A percentile compares a stretch with the other conserved stretches of the same genome.
phyloP scores from a whole-genome alignment of 2,888 invertebrate genomes.

The Ectemnius lituratus region DNA sequence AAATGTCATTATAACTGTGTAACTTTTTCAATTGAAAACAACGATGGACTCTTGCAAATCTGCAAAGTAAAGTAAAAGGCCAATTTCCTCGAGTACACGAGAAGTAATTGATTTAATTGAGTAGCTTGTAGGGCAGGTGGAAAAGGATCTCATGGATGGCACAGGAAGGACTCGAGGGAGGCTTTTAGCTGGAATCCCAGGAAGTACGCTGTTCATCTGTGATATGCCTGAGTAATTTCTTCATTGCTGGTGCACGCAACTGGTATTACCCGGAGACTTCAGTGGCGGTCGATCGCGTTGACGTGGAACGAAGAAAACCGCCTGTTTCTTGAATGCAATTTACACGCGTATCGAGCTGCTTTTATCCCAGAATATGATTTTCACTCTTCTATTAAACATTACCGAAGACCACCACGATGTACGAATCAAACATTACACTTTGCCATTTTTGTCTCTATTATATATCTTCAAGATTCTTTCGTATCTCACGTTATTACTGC shows the following conservation, averaged over 20 bases:
- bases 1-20: too few relatives aligned
- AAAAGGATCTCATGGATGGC: not conserved
- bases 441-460: not conserved
- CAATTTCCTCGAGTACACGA: not conserved
- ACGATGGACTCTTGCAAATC: not conserved
- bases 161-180: not conserved
- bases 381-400: too few relatives aligned
- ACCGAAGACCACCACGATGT: too few relatives aligned
- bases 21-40: conserved; percentile 8
- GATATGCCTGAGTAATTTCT: conserved; percentile 31
- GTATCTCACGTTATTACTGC: conserved; percentile 27
- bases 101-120: conserved; percentile 5
- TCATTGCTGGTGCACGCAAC: conserved; percentile 34
- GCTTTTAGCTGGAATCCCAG: not conserved
- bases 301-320: too few relatives aligned
- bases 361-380: too few relatives aligned
- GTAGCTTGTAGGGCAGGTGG: not conserved
- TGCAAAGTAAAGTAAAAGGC: not conserved
- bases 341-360: too few relatives aligned
- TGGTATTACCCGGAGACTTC: not conserved
- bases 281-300: not conserved
- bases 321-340: too few relatives aligned
- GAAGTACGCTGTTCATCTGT: not conserved
- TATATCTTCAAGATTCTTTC: not conserved
- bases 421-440: too few relatives aligned